Evolutionary conservation across 2,797 vertebrate genomes (phyloP).

Genomic region (Avahi laniger): DNA sequence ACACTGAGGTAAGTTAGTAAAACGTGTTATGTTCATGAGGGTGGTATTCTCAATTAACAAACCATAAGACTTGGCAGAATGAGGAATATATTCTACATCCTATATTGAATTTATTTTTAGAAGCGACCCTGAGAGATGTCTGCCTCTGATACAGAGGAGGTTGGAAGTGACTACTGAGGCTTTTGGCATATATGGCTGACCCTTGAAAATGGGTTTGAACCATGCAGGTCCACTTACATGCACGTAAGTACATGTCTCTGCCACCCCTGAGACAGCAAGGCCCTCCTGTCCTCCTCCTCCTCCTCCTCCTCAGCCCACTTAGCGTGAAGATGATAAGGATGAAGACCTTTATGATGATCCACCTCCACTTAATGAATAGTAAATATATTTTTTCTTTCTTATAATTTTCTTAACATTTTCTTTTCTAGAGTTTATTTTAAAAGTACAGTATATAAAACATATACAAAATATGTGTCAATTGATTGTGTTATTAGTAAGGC

Average conservation of each 20-base stretch:
- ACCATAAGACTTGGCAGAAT: not conserved
- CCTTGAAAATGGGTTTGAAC: not conserved
- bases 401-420: not conserved
- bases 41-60: not conserved
- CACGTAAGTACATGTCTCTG: not conserved
- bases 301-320: not conserved
- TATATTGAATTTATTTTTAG: not conserved
- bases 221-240: not conserved
- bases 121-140: not conserved
- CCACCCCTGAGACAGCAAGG: not conserved
- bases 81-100: not conserved
- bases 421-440: not conserved
- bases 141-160: not conserved
- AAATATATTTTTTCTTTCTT: not conserved
- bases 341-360: not conserved
- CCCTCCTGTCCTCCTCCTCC: not conserved
- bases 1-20: not conserved
- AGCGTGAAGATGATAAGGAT: not conserved
- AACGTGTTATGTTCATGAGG: not conserved
- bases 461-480: not conserved
- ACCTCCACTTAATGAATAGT: not conserved
- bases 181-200: not conserved
- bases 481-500: not conserved
- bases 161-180: not conserved
- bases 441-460: not conserved